A percentile compares a stretch with the other conserved stretches of the same genome.
Conservation (phyloP, 2,113 vertebrate genomes). For the Phodopus roborovskii region DNA sequence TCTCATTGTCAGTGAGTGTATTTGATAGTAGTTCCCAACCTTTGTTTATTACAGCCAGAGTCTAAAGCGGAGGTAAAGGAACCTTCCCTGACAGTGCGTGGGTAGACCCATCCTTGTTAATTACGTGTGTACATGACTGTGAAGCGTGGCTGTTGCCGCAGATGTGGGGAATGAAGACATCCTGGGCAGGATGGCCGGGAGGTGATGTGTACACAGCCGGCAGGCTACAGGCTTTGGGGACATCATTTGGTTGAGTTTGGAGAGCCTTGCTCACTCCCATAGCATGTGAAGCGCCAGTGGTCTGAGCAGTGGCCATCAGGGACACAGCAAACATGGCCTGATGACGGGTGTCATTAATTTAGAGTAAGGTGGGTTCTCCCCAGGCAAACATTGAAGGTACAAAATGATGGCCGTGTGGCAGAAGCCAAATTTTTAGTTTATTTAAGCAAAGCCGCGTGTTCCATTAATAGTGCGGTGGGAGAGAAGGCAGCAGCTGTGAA, state of each 20-base stretch:
- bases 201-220: rapidly evolving
- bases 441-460: conserved; percentile 54
- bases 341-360: background rate
- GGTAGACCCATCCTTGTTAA: background rate
- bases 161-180: background rate
- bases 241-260: background rate
- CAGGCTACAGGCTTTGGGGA: background rate
- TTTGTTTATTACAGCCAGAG: background rate
- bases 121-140: background rate
- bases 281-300: background rate
- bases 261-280: background rate
- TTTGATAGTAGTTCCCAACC: background rate
- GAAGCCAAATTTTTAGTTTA: background rate
- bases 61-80: background rate
- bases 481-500: background rate
- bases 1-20: conserved; percentile 61
- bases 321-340: rapidly evolving
- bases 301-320: background rate
- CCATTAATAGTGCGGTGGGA: conserved; percentile 15
- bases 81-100: background rate
- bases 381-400: background rate
- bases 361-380: conserved; percentile 1
- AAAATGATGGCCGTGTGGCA: background rate
- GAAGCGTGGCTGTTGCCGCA: background rate
- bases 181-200: background rate